Conservation (phyloP, 2,797 vertebrate genomes). For the Tragopan temminckii region DNA sequence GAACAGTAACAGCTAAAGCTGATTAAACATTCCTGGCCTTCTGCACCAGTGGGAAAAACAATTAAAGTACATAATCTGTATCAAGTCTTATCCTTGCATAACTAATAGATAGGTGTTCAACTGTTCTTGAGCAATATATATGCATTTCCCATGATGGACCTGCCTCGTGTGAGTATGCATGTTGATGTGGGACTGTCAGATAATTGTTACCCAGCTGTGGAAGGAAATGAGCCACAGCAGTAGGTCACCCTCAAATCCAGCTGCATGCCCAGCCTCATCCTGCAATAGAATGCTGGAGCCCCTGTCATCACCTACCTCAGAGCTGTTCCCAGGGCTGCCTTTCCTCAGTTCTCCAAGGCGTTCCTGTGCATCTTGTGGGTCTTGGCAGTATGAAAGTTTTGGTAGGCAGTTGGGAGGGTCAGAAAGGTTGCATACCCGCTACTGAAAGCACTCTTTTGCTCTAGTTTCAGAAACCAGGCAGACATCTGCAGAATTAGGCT, state of each 20-base stretch:
- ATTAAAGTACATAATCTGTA: not conserved
- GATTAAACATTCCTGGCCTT: not conserved
- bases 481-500: not conserved
- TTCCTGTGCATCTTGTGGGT: not conserved
- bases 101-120: not conserved
- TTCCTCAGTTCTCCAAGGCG: not conserved
- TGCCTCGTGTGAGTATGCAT: not conserved
- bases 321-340: not conserved
- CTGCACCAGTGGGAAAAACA: not conserved
- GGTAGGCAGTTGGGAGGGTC: not conserved
- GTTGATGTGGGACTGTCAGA: not conserved
- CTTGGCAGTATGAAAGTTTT: not conserved
- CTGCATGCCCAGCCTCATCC: not conserved
- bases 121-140: not conserved
- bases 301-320: not conserved
- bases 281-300: not conserved
- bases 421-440: not conserved
- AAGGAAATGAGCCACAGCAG: constrained; percentile 21
- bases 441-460: not conserved
- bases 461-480: not conserved
- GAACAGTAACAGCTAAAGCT: not conserved
- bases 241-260: not conserved
- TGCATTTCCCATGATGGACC: not conserved
- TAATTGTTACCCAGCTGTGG: not conserved
- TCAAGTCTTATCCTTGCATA: not conserved